Conservation (phyloP, 1,140 invertebrate genomes). For the Leptonema lineaticorne region DNA sequence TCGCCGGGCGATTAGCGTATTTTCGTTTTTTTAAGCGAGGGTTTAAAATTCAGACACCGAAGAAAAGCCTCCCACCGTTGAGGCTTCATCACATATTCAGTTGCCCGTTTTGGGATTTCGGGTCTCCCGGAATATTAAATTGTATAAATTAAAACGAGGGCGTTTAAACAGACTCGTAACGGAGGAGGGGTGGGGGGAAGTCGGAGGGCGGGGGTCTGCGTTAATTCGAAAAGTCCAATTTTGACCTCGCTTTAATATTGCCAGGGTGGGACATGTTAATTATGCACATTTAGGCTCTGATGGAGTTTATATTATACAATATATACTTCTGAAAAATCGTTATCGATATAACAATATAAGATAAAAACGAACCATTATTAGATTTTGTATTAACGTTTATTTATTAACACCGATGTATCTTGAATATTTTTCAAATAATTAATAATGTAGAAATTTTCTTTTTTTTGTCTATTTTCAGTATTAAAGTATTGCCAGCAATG, state of each 20-base stretch:
- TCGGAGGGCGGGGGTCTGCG: too few species aligned
- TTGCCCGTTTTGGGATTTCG: background rate
- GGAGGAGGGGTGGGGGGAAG: background rate
- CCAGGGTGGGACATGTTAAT: too few species aligned
- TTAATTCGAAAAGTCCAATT: too few species aligned
- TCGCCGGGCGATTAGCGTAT: too few species aligned
- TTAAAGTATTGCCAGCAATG: constrained; percentile 73
- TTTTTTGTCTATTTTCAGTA: constrained; percentile 58
- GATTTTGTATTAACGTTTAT: background rate
- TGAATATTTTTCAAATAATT: background rate
- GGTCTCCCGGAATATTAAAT: background rate
- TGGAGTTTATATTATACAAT: too few species aligned
- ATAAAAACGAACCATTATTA: too few species aligned
- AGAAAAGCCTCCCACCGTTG: too few species aligned
- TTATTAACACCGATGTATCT: background rate
- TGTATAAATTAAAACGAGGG: background rate
- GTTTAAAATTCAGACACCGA: too few species aligned
- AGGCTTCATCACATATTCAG: constrained; percentile 11
- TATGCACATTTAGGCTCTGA: too few species aligned
- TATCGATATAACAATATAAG: too few species aligned
- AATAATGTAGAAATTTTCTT: background rate
- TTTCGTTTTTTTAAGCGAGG: too few species aligned
- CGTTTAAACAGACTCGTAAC: background rate
- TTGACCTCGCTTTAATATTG: background rate
- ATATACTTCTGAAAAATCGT: too few species aligned